phyloP scores from a whole-genome alignment of 2,113 vertebrate genomes.

The Puffinus mauretanicus region DNA sequence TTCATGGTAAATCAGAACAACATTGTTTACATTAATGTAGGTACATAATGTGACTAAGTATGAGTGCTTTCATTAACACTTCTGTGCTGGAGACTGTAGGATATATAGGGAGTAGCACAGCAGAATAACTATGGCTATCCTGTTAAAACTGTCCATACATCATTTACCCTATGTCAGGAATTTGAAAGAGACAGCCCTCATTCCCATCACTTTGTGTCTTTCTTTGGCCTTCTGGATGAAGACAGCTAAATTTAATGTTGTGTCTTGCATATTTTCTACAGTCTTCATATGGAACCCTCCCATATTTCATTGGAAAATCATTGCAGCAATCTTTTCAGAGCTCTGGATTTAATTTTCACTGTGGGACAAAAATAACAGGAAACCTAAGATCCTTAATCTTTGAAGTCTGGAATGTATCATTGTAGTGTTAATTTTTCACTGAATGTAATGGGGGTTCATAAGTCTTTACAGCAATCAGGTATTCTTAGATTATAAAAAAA shows the following conservation, averaged over 20 bases:
- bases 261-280: not conserved
- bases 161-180: not conserved
- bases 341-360: conserved; percentile 2
- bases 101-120: not conserved
- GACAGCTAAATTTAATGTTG: not conserved
- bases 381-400: not conserved
- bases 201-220: not conserved
- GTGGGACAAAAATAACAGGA: conserved; percentile 1
- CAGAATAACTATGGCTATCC: not conserved
- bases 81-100: not conserved
- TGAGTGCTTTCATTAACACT: not conserved
- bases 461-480: not conserved
- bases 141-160: not conserved
- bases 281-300: not conserved
- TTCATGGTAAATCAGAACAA: not conserved
- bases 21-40: not conserved
- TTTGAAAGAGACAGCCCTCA: not conserved
- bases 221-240: not conserved
- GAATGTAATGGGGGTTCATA: not conserved
- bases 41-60: not conserved
- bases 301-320: not conserved
- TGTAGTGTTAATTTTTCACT: not conserved
- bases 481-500: not conserved
- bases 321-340: not conserved
- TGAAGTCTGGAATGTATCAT: not conserved